phyloP scores from a whole-genome alignment of 2,113 vertebrate genomes.

The Noturus placidus region DNA sequence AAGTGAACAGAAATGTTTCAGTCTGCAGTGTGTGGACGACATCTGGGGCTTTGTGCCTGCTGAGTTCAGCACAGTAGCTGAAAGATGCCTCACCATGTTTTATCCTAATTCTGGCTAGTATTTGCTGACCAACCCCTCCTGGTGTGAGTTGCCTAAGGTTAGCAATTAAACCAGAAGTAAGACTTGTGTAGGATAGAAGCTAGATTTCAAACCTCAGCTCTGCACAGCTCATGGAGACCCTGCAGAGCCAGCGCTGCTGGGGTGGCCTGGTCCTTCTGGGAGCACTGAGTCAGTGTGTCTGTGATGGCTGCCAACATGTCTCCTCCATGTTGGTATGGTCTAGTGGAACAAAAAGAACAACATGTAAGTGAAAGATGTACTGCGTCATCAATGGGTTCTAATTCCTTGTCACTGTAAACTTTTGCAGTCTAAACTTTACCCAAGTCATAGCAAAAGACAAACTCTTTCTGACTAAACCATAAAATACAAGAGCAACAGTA shows the following conservation, averaged over 20 bases:
- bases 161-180: neutral
- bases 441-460: neutral
- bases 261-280: conserved; percentile 81
- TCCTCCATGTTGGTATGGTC: conserved; percentile 93
- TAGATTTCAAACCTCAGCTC: conserved; percentile 80
- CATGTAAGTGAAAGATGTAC: neutral
- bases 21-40: neutral
- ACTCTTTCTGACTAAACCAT: neutral
- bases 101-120: neutral
- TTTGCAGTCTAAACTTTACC: neutral
- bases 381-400: neutral
- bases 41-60: neutral
- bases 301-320: conserved; percentile 93
- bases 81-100: neutral
- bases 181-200: neutral
- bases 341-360: conserved; percentile 54
- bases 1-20: neutral
- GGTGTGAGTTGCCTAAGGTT: neutral
- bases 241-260: conserved; percentile 86
- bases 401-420: neutral
- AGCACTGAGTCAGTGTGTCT: conserved; percentile 82
- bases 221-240: conserved; percentile 87
- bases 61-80: neutral
- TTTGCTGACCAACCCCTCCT: conserved; percentile 3
- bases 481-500: neutral